phyloP scores from a whole-genome alignment of 2,797 vertebrate species.

The Malurus leucopterus region DNA sequence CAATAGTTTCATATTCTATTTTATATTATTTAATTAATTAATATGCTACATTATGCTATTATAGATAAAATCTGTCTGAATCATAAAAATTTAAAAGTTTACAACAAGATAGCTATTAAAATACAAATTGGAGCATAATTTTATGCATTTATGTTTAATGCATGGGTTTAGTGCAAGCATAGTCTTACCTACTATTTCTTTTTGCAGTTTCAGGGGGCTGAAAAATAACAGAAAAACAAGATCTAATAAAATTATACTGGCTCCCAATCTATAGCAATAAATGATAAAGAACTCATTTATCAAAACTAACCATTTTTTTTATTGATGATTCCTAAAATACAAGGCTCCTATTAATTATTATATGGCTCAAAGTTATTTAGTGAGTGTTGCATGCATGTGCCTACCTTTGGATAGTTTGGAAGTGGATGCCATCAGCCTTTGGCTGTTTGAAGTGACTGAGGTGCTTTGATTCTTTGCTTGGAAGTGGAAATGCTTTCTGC shows the following conservation, averaged over 20 bases:
- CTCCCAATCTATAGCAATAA: background rate
- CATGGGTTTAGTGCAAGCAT: background rate
- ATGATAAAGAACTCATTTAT: background rate
- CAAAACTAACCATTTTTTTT: background rate
- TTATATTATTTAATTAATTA: background rate
- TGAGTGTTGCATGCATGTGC: background rate
- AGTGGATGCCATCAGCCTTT: rapidly evolving
- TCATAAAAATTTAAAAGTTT: background rate
- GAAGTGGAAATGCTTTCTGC: background rate
- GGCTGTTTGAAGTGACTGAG: background rate
- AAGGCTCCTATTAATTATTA: background rate
- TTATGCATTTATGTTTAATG: background rate
- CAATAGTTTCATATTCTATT: background rate
- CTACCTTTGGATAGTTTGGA: background rate
- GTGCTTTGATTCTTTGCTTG: background rate
- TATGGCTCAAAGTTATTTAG: background rate
- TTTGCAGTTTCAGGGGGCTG: background rate
- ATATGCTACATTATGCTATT: background rate
- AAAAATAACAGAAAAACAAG: background rate
- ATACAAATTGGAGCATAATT: background rate
- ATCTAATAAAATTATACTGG: background rate
- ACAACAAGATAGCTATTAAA: background rate
- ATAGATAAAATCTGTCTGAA: background rate
- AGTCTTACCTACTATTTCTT: background rate
- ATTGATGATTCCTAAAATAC: background rate